Evolutionary conservation across 2,113 vertebrate species (phyloP), one percentile per base, ranked within the genome.

Genomic region (Sinocyclocheilus maitianheensis): DNA sequence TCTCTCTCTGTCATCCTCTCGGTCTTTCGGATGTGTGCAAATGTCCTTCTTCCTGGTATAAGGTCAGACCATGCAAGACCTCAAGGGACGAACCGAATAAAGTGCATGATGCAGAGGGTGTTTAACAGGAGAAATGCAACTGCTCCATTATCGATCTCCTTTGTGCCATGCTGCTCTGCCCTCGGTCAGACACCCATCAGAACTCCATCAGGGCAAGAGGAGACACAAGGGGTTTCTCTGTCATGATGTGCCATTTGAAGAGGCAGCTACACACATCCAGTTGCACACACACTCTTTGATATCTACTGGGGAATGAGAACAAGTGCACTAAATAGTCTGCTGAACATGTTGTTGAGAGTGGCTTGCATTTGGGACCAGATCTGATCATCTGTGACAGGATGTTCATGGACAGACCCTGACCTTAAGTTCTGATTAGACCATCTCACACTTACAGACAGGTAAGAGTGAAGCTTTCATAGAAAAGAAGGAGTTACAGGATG

Each of bases 101-200:
- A 74, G 22, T 67, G 53, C 43, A 81, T 18, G 40, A 79, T 53
- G 72, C 34, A 65, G 76, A 40, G 40, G 16, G 16, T 16, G 69
- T 48, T 43, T n/a, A 81, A 86, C 30, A 60, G 63, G 81, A 26
- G 67, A 34, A 74, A 53, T 82, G 80, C 37, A 86, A 43, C 91
- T 91, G 89, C 91, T 95, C 90, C 93, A 94, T 94, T 94, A 95
- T 94, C 93, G 90, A 93, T 94, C 86, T 77, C 84, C 87, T 93
- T 90, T 93, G 90, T 30, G 91, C 87, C 90, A 74, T 88, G 91
- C 48, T 77, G 90, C 83, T 89, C 85, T 87, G 90, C 84, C 84
- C 82, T 71, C 87, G 85, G 90, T 30, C 87, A 46, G 85, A 60
- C 4, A 40, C 90, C 82, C 77, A 34, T 34, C 30, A 34, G 58